phyloP scores from a whole-genome alignment of 2,797 vertebrate genomes.

The Crenichthys baileyi region DNA sequence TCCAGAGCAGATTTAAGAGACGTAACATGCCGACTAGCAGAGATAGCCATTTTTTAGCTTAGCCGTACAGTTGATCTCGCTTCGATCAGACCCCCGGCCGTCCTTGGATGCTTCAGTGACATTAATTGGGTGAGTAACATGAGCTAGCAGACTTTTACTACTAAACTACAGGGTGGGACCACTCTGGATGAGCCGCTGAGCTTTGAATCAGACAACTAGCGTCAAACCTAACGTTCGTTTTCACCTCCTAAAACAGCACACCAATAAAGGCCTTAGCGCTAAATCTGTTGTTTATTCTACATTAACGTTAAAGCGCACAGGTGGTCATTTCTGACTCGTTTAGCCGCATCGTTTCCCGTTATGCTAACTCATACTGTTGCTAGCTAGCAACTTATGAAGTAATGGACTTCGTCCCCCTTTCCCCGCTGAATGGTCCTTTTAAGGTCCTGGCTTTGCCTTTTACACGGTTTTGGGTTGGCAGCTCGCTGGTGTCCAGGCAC shows the following conservation, averaged over 20 bases:
- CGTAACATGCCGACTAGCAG: constrained; percentile 49
- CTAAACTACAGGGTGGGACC: constrained; percentile 40
- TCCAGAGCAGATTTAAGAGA: constrained; percentile 40
- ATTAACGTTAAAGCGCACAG: not conserved
- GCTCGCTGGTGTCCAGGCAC: constrained; percentile 13
- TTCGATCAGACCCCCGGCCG: constrained; percentile 36
- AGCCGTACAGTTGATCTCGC: constrained; percentile 60
- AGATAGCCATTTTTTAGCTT: constrained; percentile 63
- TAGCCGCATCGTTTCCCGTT: constrained; percentile 27
- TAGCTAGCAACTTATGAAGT: constrained; percentile 62
- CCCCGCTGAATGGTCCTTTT: constrained; percentile 57
- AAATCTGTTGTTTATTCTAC: not conserved
- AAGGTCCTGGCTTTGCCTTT: constrained; percentile 49
- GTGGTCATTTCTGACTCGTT: constrained; percentile 7
- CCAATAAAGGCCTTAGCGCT: not conserved
- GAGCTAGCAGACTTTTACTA: constrained; percentile 28
- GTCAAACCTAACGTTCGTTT: constrained; percentile 7
- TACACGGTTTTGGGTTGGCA: constrained; percentile 1
- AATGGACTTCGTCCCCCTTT: constrained; percentile 28
- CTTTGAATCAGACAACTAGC: constrained; percentile 14
- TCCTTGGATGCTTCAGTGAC: constrained; percentile 72
- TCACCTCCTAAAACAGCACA: not conserved
- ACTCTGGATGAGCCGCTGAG: constrained; percentile 33
- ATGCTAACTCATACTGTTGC: constrained; percentile 59
- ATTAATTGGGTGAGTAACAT: constrained; percentile 68